Evolutionary conservation across 2,113 vertebrate genomes (phyloP).

Genomic region (Centropus unirufus): DNA sequence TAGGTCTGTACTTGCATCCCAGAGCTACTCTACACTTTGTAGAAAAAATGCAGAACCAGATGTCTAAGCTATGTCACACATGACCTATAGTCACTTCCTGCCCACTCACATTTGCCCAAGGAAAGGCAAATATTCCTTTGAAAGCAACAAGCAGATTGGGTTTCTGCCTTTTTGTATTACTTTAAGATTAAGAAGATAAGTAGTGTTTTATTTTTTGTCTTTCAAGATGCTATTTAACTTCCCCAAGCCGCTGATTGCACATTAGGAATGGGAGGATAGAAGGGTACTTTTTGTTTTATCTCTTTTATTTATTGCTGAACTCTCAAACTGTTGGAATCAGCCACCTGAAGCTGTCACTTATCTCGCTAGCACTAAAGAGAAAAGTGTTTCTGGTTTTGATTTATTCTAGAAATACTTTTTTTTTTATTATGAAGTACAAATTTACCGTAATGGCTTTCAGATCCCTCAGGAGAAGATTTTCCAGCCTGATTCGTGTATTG

Average conservation of each 20-base stretch:
- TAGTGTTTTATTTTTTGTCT: neutral
- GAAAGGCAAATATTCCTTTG: neutral
- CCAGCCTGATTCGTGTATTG: slow-evolving; percentile 26
- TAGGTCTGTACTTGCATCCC: neutral
- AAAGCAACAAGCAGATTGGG: neutral
- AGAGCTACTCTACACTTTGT: neutral
- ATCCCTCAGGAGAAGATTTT: slow-evolving; percentile 34
- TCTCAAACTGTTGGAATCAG: neutral
- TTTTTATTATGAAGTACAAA: slow-evolving; percentile 45
- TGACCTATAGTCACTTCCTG: neutral
- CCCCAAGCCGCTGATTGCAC: neutral
- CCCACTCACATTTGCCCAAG: neutral
- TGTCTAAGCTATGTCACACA: neutral
- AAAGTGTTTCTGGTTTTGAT: slow-evolving; percentile 56
- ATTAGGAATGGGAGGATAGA: neutral
- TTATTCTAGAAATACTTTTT: slow-evolving; percentile 41
- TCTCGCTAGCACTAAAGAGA: slow-evolving; percentile 25
- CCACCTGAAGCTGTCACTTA: slow-evolving; percentile 32
- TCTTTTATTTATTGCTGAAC: slow-evolving; percentile 31
- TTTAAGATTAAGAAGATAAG: slow-evolving; percentile 4
- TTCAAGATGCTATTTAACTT: slow-evolving; percentile 28
- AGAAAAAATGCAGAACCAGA: neutral
- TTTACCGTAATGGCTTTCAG: slow-evolving; percentile 47
- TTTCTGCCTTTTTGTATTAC: neutral
- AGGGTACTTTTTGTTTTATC: slow-evolving; percentile 14